Evolutionary conservation across 2,888 invertebrate species (phyloP), one percentile per base, ranked within the genome.

Genomic region (Conus canariensis): DNA sequence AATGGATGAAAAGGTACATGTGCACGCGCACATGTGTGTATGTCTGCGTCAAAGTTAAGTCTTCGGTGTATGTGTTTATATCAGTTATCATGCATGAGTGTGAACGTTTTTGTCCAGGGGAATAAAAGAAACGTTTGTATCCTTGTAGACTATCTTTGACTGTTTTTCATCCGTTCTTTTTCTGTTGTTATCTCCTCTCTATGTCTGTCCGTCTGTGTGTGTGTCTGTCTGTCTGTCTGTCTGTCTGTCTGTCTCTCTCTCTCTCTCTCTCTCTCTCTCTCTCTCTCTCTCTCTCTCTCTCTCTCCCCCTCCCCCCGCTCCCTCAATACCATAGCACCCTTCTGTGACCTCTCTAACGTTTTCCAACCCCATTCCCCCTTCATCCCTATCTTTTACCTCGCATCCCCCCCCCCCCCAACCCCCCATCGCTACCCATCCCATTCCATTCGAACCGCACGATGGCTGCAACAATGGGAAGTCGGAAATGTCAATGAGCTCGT

Each of bases 21-120:
- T 5, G 7, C 70, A 45, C 87, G n/a, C 67, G 14, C 87, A 70
- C 74, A 45, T 82, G 82, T 82, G 82, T 82, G 82, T 82, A 45
- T 82, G 82, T 82, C 45, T 82, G 19, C 45, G 82, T 82, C 45
- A 45, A 45, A 45, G 45, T 45, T 3, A 45, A 45, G 45, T 22
- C 14, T 6, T 30, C 12, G 5, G 82, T 82, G 82, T 82, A n/a
- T 82, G 45, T 82, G 82, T 82, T 30, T 19, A 45, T 82, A n/a
- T 82, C 45, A 9, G 9, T 45, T 14, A 7, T 30, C 56, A 7
- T 82, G 82, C 19, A 45, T 30, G 80, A 19, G 80, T 80, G 80
- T 30, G 80, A 2, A 80, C 16, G 10, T 64, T 64, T 10, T 64
- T 64, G 16, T 64, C 64, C 64, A 14, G 25, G 8, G 30, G 12